Percentiles rank a stretch among this genome's conserved stretches.
Evolutionary conservation across 1,140 invertebrate species (phyloP).

Genomic region (Panagrolaimus sp.): DNA sequence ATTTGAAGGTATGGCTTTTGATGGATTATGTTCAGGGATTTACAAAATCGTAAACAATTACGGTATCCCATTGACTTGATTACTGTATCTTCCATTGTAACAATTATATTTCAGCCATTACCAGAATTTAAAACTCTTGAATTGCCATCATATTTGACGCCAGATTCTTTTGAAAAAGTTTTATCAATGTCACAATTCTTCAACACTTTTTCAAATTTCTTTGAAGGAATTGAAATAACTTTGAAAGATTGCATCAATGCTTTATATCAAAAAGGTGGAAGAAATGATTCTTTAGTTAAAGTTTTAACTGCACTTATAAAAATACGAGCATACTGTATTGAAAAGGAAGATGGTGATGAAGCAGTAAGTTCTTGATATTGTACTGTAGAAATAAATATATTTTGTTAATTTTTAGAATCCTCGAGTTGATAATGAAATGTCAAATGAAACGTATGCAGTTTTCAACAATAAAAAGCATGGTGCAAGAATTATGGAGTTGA

Average conservation of each 20-base stretch:
- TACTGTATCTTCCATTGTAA: too few species aligned
- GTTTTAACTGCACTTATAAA: slow-evolving; percentile 23
- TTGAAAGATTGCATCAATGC: slow-evolving; percentile 27
- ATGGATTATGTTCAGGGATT: neutral
- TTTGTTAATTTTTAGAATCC: slow-evolving; percentile 32
- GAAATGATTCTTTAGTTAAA: neutral
- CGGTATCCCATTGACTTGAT: too few species aligned
- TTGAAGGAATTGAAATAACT: slow-evolving; percentile 23
- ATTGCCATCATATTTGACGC: slow-evolving; percentile 29
- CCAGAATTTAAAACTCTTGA: slow-evolving; percentile 21
- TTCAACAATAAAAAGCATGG: slow-evolving; percentile 36
- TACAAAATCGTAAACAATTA: neutral
- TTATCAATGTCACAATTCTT: slow-evolving; percentile 31
- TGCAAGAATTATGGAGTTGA: slow-evolving; percentile 20
- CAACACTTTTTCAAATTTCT: slow-evolving; percentile 19
- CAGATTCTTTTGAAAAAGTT: slow-evolving; percentile 25
- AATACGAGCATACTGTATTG: slow-evolving; percentile 8
- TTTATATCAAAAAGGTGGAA: slow-evolving; percentile 11
- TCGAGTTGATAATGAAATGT: slow-evolving; percentile 20
- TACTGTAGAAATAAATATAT: slow-evolving; percentile 15
- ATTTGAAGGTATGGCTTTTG: slow-evolving; percentile 26
- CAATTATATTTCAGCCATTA: slow-evolving; percentile 33
- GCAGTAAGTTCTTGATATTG: neutral
- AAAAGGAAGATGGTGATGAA: slow-evolving; percentile 31
- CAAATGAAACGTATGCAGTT: slow-evolving; percentile 28